phyloP scores from a whole-genome alignment of 1,140 invertebrate genomes.

The Lordiphosa stackelbergi region DNA sequence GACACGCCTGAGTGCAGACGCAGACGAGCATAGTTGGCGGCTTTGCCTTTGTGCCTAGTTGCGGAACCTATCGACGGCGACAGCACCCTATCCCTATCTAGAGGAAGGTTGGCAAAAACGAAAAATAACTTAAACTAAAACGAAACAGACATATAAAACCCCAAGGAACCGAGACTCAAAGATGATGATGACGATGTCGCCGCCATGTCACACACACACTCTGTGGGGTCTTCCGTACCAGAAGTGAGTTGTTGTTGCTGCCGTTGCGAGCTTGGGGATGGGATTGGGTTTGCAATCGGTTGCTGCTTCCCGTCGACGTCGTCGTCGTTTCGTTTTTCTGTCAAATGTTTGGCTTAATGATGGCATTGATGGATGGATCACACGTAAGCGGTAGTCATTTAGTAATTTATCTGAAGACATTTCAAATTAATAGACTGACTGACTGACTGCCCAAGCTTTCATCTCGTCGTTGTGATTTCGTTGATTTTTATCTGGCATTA shows the following conservation, averaged over 20 bases:
- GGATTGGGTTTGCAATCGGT: conserved; percentile 15
- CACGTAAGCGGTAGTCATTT: conserved; percentile 73
- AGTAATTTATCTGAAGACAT: conserved; percentile 70
- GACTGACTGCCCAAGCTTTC: conserved; percentile 3
- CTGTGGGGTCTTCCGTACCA: conserved; percentile 52
- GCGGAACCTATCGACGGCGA: conserved; percentile 40
- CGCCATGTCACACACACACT: conserved; percentile 27
- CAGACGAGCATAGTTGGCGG: conserved; percentile 16
- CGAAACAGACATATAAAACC: conserved; percentile 10
- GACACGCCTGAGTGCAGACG: conserved; percentile 65
- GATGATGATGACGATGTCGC: conserved; percentile 33
- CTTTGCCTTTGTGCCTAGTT: conserved; percentile 38
- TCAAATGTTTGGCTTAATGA: conserved; percentile 73
- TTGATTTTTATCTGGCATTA: conserved; percentile 63
- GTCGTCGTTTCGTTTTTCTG: conserved; percentile 38
- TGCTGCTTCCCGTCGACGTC: conserved; percentile 5
- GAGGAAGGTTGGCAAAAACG: background rate
- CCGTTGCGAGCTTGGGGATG: conserved; percentile 13
- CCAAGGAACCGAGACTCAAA: conserved; percentile 33
- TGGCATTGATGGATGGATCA: conserved; percentile 75
- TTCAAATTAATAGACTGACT: conserved; percentile 68
- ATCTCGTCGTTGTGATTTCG: conserved; percentile 28
- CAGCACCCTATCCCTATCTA: conserved; percentile 34
- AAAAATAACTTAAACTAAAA: background rate
- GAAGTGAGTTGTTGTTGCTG: conserved; percentile 42